A percentile compares a stretch with the other conserved stretches of the same genome.
phyloP scores from a whole-genome alignment of 2,113 vertebrate species.

The Craseonycteris thonglongyai region DNA sequence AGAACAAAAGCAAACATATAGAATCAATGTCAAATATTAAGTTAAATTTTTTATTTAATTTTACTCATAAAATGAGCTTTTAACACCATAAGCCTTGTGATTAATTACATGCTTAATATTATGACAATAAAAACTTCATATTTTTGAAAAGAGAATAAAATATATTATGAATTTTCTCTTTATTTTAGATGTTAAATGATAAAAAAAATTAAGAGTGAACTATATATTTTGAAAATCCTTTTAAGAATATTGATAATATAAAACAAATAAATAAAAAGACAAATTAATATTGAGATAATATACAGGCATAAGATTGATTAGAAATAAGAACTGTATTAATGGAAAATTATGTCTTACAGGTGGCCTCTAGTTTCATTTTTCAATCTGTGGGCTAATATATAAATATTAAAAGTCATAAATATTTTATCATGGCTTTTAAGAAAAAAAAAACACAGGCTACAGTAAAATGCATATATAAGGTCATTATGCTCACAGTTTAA shows the following conservation, averaged over 20 bases:
- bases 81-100: neutral
- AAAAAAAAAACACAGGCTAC: slow-evolving; percentile 3
- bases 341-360: neutral
- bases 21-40: neutral
- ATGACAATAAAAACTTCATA: neutral
- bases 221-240: neutral
- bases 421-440: slow-evolving; percentile 47
- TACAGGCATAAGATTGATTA: neutral
- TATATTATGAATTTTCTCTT: neutral
- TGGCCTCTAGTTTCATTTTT: neutral
- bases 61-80: neutral
- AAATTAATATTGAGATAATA: neutral
- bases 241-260: neutral
- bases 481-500: slow-evolving; percentile 8
- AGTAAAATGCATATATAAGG: neutral
- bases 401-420: slow-evolving; percentile 41
- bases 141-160: neutral
- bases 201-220: neutral
- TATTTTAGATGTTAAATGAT: neutral
- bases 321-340: neutral
- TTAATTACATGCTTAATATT: neutral
- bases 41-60: neutral
- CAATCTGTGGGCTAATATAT: neutral
- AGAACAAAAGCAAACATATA: neutral
- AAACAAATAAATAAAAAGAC: neutral